phyloP scores from a whole-genome alignment of 2,797 vertebrate genomes.

The Enteromius trimaculatus region DNA sequence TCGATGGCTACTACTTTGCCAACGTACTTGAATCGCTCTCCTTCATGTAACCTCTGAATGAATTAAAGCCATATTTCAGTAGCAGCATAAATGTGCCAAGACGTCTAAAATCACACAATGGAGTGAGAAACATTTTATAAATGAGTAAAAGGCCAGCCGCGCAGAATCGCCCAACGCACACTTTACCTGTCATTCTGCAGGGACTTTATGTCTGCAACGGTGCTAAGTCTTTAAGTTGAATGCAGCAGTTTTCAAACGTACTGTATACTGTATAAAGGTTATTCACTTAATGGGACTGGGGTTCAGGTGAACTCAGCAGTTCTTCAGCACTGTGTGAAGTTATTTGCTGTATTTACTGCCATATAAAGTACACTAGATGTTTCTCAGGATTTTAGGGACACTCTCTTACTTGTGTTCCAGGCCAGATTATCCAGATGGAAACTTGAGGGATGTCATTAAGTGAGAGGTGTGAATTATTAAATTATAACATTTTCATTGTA shows the following conservation, averaged over 20 bases:
- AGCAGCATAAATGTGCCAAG: conserved; percentile 10
- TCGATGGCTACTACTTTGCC: neutral
- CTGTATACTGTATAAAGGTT: neutral
- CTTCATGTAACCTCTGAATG: conserved; percentile 15
- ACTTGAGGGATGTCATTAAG: neutral
- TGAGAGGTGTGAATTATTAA: too few species aligned
- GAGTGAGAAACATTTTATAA: conserved; percentile 3
- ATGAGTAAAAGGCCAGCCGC: conserved; percentile 16
- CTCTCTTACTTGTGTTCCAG: neutral
- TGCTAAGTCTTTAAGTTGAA: neutral
- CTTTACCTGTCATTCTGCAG: neutral
- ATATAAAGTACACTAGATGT: neutral
- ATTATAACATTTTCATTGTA: neutral
- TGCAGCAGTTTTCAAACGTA: conserved; percentile 5
- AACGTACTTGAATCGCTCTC: conserved; percentile 1
- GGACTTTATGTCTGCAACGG: neutral
- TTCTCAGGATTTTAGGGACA: neutral
- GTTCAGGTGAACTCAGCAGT: neutral
- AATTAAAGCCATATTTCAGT: conserved; percentile 38
- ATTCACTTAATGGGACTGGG: neutral
- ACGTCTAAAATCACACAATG: neutral
- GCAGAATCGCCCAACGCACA: neutral
- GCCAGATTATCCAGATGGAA: neutral
- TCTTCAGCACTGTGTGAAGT: conserved; percentile 2
- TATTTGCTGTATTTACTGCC: neutral